Evolutionary conservation across 1,140 invertebrate species (phyloP).

Genomic region (Drosophila kikkawai): DNA sequence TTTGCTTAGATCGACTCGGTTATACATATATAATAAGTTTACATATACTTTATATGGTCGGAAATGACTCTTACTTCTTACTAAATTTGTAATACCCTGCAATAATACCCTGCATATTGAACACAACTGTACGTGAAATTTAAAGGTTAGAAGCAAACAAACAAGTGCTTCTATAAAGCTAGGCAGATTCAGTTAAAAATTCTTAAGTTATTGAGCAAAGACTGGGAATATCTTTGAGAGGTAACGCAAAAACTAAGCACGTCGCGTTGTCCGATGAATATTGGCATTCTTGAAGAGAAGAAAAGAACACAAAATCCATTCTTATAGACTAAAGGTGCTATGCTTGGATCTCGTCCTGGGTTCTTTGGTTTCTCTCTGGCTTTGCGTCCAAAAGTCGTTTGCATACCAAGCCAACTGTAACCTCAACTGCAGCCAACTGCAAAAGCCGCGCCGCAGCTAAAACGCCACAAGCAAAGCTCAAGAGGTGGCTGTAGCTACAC

Average conservation of each 20-base stretch:
- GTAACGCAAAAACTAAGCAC: constrained; percentile 8
- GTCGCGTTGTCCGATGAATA: background rate
- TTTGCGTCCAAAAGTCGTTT: constrained; percentile 51
- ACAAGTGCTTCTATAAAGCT: background rate
- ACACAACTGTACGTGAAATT: no score
- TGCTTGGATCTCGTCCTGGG: constrained; percentile 40
- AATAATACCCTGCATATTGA: no score
- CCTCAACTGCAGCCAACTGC: constrained; percentile 15
- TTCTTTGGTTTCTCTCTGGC: constrained; percentile 6
- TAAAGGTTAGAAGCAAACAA: background rate
- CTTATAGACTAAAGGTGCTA: constrained; percentile 60
- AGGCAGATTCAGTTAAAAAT: no score
- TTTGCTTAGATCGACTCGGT: no score
- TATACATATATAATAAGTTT: no score
- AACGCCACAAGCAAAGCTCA: constrained; percentile 23
- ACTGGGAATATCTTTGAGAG: background rate
- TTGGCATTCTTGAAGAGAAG: constrained; percentile 33
- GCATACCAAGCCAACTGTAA: constrained; percentile 61
- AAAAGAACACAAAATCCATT: constrained; percentile 58
- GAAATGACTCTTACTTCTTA: no score
- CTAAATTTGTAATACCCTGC: no score
- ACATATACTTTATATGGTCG: no score
- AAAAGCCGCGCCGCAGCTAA: constrained; percentile 18
- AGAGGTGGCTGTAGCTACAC: constrained; percentile 18
- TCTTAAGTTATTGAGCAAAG: background rate